Evolutionary conservation across 2,113 vertebrate species (phyloP).

Genomic region (Mastomys coucha): DNA sequence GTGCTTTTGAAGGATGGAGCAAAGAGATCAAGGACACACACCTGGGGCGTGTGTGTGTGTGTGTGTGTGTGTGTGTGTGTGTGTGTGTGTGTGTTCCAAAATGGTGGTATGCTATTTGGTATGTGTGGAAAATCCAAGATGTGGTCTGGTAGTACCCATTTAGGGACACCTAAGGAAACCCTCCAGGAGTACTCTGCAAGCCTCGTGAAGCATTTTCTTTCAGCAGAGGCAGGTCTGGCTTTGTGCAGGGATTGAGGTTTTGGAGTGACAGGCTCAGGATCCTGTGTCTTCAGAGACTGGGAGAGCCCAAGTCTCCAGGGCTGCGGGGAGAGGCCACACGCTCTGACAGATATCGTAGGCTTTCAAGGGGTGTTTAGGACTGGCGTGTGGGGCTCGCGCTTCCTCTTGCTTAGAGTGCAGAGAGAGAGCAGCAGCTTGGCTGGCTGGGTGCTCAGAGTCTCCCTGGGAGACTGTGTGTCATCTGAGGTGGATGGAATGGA

Average conservation of each 20-base stretch:
- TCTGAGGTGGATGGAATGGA: conserved; percentile 82
- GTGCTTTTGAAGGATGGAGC: not conserved
- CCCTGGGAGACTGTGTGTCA: conserved; percentile 69
- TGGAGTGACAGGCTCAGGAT: conserved; percentile 59
- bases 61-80: not conserved
- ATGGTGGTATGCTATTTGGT: not conserved
- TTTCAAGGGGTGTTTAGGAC: fast-evolving
- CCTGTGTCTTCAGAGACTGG: conserved; percentile 17
- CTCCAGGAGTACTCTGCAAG: no score
- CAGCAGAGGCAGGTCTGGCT: conserved; percentile 55
- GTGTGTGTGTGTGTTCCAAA: not conserved
- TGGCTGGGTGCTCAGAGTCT: not conserved
- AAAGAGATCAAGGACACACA: not conserved
- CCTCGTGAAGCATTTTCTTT: not conserved
- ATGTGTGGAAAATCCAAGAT: not conserved
- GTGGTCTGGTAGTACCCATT: not conserved
- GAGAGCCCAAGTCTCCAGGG: conserved; percentile 67
- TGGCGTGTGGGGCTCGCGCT: not conserved
- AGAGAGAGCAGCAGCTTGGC: not conserved
- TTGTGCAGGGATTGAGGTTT: conserved; percentile 53
- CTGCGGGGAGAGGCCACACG: not conserved
- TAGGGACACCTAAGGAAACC: not conserved
- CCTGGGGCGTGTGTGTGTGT: not conserved
- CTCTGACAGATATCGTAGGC: not conserved
- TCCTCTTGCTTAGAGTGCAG: fast-evolving